Percentiles rank a stretch among this genome's conserved stretches.
Evolutionary conservation across 1,140 invertebrate genomes (phyloP).

Genomic region (Ips typographus): DNA sequence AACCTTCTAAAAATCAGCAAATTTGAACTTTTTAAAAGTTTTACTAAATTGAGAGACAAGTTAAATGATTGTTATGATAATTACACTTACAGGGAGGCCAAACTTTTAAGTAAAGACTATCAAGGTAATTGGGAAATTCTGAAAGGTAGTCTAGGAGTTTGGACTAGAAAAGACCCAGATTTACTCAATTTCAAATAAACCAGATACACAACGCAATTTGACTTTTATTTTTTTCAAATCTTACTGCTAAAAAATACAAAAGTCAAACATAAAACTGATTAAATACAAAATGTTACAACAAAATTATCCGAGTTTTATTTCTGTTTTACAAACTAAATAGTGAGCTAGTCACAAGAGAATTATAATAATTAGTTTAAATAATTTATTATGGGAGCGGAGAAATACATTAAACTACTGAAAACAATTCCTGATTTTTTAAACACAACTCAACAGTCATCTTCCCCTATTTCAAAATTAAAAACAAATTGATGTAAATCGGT

Average conservation of each 20-base stretch:
- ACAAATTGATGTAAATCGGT: neutral
- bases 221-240: too few species aligned
- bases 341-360: too few species aligned
- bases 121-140: constrained; percentile 54
- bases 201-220: too few species aligned
- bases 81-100: constrained; percentile 55
- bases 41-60: constrained; percentile 55
- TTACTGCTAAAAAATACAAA: too few species aligned
- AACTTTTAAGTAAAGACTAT: constrained; percentile 54
- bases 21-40: constrained; percentile 62
- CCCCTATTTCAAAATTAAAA: neutral
- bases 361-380: too few species aligned
- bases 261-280: too few species aligned
- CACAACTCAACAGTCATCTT: too few species aligned
- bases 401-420: neutral
- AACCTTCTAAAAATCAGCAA: constrained; percentile 64
- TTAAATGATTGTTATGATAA: constrained; percentile 25
- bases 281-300: too few species aligned
- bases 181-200: constrained; percentile 46
- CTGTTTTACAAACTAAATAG: too few species aligned
- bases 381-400: neutral
- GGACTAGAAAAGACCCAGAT: constrained; percentile 59
- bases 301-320: too few species aligned
- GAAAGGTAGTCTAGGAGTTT: constrained; percentile 57
- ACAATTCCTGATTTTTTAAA: neutral